A percentile compares a stretch with the other conserved stretches of the same genome.
These are phyloP conservation scores for Athene noctua DNA, from an alignment of 2,113 vertebrate species.

Conservation along the genomic window DNA sequence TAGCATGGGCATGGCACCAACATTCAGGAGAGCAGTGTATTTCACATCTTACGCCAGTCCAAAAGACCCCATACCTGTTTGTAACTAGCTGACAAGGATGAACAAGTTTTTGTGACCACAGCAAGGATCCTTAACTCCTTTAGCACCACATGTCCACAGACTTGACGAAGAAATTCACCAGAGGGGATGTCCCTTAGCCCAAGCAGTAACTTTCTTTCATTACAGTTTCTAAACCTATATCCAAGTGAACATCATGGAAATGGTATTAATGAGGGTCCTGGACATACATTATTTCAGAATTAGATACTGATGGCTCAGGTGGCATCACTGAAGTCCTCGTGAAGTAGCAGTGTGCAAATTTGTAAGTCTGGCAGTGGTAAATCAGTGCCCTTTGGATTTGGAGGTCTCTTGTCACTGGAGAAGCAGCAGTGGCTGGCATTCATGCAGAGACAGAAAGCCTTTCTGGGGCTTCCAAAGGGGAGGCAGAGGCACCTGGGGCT, in stretches of 20 bases:
- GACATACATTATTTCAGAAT: background rate
- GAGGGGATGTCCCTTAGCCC: background rate
- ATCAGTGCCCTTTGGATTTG: background rate
- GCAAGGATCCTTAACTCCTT: background rate
- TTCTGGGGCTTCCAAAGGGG: background rate
- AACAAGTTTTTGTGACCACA: background rate
- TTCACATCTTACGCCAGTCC: background rate
- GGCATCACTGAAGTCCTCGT: background rate
- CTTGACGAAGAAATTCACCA: background rate
- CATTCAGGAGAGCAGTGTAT: background rate
- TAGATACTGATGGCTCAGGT: background rate
- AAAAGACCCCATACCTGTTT: background rate
- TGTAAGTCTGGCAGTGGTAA: background rate
- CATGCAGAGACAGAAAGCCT: background rate
- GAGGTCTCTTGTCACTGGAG: background rate
- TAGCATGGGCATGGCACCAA: accelerated
- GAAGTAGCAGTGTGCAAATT: background rate
- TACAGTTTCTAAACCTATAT: background rate
- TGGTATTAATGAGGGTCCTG: background rate
- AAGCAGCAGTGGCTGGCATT: background rate
- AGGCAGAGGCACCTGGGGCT: background rate
- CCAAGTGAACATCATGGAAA: background rate
- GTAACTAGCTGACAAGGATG: background rate
- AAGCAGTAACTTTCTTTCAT: background rate
- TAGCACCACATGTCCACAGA: accelerated